These are phyloP conservation scores for Eira barbara DNA, from an alignment of 2,113 vertebrate species.

Conservation along the genomic window DNA sequence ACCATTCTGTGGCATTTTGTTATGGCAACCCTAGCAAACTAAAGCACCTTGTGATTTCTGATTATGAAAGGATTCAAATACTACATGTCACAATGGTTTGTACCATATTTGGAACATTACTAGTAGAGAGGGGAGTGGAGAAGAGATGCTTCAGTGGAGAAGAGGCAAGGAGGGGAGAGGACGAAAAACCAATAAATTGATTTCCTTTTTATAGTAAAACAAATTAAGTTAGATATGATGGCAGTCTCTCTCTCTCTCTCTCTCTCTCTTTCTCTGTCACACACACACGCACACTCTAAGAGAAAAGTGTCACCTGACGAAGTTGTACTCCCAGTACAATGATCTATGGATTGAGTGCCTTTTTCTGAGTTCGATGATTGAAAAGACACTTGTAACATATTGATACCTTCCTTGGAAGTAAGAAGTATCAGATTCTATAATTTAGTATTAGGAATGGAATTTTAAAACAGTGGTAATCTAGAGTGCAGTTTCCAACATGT, in stretches of 20 bases:
- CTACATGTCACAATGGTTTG: not conserved
- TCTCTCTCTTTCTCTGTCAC: too few species aligned
- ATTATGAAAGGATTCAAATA: not conserved
- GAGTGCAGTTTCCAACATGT: not conserved
- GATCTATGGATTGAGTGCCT: not conserved
- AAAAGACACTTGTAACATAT: not conserved
- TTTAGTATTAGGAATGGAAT: not conserved
- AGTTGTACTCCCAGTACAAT: not conserved
- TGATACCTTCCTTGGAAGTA: not conserved
- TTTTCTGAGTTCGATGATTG: conserved; percentile 3
- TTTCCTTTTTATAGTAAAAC: not conserved
- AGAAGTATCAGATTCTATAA: not conserved
- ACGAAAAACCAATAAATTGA: not conserved
- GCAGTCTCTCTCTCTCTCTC: fast-evolving
- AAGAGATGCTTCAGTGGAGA: too few species aligned
- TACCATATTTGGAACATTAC: not conserved
- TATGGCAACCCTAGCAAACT: not conserved
- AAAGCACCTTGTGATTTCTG: not conserved
- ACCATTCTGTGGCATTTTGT: not conserved
- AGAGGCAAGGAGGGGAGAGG: not conserved
- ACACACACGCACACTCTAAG: not conserved
- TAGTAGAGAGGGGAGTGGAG: not conserved
- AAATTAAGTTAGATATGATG: not conserved
- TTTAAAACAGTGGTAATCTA: not conserved
- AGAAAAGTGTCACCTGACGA: not conserved